phyloP scores from a whole-genome alignment of 2,888 invertebrate species.

The Eurois occulta region DNA sequence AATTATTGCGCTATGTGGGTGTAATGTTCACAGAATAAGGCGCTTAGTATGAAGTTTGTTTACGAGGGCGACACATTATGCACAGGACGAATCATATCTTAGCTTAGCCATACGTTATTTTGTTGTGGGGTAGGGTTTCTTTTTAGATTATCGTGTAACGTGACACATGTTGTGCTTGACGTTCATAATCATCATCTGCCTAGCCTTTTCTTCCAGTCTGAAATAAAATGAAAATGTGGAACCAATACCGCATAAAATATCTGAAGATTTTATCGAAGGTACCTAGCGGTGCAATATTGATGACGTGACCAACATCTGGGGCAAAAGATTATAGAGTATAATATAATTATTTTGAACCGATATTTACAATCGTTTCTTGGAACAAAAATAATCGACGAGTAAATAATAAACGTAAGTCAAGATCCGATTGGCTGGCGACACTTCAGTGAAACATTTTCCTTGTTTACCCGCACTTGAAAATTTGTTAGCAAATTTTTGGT shows the following conservation, averaged over 20 bases:
- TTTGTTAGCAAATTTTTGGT: no score
- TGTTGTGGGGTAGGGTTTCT: neutral
- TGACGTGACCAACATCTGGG: neutral
- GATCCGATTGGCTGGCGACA: no score
- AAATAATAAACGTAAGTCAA: no score
- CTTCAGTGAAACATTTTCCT: no score
- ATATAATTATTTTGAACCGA: no score
- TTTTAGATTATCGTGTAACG: neutral
- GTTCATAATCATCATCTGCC: neutral
- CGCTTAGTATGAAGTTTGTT: conserved; percentile 7
- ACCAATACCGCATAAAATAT: neutral
- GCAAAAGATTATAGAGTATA: neutral
- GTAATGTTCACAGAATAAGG: conserved; percentile 14
- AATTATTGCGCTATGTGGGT: conserved; percentile 40
- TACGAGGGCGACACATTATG: neutral
- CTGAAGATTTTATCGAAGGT: neutral
- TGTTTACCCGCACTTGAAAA: no score
- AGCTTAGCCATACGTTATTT: neutral
- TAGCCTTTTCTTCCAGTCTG: neutral
- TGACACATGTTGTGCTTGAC: neutral
- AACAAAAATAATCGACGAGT: no score
- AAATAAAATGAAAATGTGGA: no score
- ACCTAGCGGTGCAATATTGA: neutral
- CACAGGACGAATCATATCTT: neutral
- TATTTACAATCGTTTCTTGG: no score